Conservation (phyloP, 2,113 vertebrate species). For the Dolichallabes microphthalmus region DNA sequence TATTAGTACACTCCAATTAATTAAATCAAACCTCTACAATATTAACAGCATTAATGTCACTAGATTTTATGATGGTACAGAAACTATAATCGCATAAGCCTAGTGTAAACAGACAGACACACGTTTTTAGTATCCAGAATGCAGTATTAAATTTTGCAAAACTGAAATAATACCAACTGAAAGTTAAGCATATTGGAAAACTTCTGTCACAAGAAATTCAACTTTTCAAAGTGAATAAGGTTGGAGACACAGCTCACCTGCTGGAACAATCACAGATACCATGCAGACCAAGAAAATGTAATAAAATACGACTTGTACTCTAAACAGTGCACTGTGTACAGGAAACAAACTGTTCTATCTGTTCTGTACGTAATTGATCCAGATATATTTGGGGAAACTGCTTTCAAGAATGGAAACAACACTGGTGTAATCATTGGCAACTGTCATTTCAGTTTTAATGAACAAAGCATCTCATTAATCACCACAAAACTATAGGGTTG, state of each 20-base stretch:
- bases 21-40: background rate
- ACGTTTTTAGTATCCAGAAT: background rate
- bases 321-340: background rate
- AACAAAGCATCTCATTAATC: constrained; percentile 34
- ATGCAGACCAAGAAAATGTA: background rate
- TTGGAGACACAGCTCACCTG: background rate
- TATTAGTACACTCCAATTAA: background rate
- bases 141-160: background rate
- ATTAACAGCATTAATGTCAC: background rate
- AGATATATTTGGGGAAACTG: background rate
- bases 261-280: background rate
- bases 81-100: background rate
- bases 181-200: background rate
- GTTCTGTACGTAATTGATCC: background rate
- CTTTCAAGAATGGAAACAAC: constrained; percentile 5
- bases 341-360: background rate
- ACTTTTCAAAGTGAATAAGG: background rate
- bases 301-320: background rate
- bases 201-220: background rate
- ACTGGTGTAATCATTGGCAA: constrained; percentile 14
- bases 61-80: background rate
- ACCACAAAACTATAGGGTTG: constrained; percentile 23
- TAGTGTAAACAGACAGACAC: background rate
- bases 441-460: constrained; percentile 29
- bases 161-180: background rate